Evolutionary conservation across 2,797 vertebrate genomes (phyloP).

Genomic region (Oreonectes daqikongensis): DNA sequence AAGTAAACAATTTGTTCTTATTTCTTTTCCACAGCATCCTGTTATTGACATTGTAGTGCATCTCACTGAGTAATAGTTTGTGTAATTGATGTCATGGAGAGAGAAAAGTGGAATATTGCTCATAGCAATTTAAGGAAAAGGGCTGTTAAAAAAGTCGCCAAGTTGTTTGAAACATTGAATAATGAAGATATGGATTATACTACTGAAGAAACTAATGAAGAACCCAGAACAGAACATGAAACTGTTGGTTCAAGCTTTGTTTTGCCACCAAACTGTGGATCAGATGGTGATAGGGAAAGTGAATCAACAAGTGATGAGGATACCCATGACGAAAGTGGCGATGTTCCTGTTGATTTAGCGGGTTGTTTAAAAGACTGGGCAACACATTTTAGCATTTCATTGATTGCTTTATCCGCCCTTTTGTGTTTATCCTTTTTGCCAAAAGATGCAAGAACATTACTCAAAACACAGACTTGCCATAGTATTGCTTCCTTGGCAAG

Average conservation of each 20-base stretch:
- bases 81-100: not conserved
- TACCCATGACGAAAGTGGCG: not conserved
- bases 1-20: not conserved
- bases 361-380: conserved; percentile 1
- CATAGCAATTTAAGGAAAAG: conserved; percentile 6
- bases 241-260: not conserved
- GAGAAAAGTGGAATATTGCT: conserved; percentile 6
- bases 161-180: not conserved
- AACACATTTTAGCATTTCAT: conserved; percentile 6
- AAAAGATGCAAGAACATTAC: conserved; percentile 9
- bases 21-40: not conserved
- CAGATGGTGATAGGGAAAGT: not conserved
- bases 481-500: not conserved
- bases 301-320: conserved; percentile 1
- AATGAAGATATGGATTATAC: not conserved
- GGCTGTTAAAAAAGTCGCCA: conserved; percentile 9
- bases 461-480: not conserved
- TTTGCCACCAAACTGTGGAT: conserved; percentile 1
- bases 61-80: not conserved
- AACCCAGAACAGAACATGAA: not conserved
- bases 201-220: not conserved
- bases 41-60: not conserved
- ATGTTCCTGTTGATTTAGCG: not conserved
- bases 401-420: conserved; percentile 24
- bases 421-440: not conserved